Evolutionary conservation across 1,140 invertebrate genomes (phyloP).

Genomic region (Leptinotarsa lineolata): DNA sequence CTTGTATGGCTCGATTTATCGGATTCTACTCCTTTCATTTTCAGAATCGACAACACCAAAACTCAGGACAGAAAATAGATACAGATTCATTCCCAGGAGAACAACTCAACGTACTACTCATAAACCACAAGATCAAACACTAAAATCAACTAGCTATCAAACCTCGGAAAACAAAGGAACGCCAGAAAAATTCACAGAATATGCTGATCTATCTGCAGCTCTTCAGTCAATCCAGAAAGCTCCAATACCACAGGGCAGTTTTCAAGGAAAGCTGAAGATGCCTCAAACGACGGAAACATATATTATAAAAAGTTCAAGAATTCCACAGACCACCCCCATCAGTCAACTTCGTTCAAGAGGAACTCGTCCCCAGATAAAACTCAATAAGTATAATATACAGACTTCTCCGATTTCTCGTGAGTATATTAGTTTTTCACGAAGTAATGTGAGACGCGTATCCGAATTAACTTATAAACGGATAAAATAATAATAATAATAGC

Average conservation of each 20-base stretch:
- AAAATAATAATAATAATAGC: no score
- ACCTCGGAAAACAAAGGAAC: background rate
- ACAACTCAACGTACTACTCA: constrained; percentile 18
- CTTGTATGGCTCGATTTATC: background rate
- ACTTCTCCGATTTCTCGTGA: no score
- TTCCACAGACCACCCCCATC: background rate
- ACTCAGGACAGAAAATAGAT: constrained; percentile 19
- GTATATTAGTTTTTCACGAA: no score
- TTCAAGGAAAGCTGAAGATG: background rate
- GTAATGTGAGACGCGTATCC: no score
- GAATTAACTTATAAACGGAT: no score
- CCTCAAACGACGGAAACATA: constrained; percentile 10
- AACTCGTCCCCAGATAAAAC: background rate
- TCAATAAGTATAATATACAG: background rate
- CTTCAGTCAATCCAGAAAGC: constrained; percentile 48
- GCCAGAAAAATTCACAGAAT: constrained; percentile 37
- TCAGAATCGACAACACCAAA: constrained; percentile 24
- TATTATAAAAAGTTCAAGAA: background rate
- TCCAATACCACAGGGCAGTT: constrained; percentile 34
- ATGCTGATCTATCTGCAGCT: constrained; percentile 41
- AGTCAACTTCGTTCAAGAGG: constrained; percentile 56
- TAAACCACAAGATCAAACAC: background rate
- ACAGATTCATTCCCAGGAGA: constrained; percentile 37
- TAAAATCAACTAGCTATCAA: background rate
- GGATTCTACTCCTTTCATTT: background rate